Base-by-base conservation (phyloP, 2,888 invertebrate species). In the Catocala sponsa region DNA sequence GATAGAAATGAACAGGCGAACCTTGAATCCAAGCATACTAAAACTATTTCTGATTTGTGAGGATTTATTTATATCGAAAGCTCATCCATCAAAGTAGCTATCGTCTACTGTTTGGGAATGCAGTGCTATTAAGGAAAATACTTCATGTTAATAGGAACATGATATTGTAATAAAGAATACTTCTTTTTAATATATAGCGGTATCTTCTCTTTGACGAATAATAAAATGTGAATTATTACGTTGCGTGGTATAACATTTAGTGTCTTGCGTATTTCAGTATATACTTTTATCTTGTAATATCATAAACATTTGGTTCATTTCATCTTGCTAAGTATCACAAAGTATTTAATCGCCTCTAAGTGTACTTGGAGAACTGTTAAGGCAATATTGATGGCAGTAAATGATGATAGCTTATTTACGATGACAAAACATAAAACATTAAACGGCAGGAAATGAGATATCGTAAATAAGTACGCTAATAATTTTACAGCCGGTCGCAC, bases 381-480 rank as follows among this genome's bases (percentile, higher is more conserved):
- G 33, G 38, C 15, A 12, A 58, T 11, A 76, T 63, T 59, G 49
- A 47, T 33, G 41, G 35, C 13, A 63, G 44, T 70, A 63, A 65
- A 70, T 52, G 42, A 7, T 44, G 13, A 55, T 47, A 47, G 59
- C 41, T 48, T 46, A 51, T 58, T 58, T 66, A 67, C 47, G 25
- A 61, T 47, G 55, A 54, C 25, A 54, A 55, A 59, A 63, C 49
- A 47, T 68, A 51, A 55, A 60, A 55, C 32, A 59, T 46, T 49
- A 61, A 63, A 54, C 35, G 51, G 51, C 63, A 68, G 72, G 72
- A 74, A 76, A 77, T 70, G 63, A 55, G 55, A 50, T 57, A 59
- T 70, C 70, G 50, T 72, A 68, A 70, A 72, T 76, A 63, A 68
- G 62, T 63, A 25, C n/a, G 50, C 62, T 62, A 70, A 70, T 76